phyloP scores from a whole-genome alignment of 2,113 vertebrate species.

The Gorsachius goisagi region DNA sequence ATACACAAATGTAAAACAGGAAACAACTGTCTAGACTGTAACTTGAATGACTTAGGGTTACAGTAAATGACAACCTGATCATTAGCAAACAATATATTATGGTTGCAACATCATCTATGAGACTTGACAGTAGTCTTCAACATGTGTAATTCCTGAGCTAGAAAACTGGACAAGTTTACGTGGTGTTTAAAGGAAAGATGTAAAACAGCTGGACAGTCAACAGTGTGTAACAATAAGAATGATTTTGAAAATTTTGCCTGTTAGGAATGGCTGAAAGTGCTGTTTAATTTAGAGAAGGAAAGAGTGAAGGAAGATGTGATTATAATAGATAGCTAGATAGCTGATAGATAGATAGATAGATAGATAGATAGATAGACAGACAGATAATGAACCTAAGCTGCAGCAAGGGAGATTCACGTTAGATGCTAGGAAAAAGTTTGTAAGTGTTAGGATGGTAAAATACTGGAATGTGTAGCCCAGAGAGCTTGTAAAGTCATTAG shows the following conservation, averaged over 20 bases:
- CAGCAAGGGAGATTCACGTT: background rate
- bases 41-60: background rate
- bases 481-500: background rate
- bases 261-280: background rate
- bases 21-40: background rate
- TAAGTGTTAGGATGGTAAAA: background rate
- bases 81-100: background rate
- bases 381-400: background rate
- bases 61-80: background rate
- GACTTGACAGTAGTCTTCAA: background rate
- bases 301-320: background rate
- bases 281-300: background rate
- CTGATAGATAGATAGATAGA: background rate
- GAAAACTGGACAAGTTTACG: background rate
- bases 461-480: rapidly evolving
- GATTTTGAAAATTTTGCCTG: background rate
- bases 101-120: background rate
- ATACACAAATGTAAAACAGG: background rate
- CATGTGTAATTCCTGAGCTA: background rate
- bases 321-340: background rate
- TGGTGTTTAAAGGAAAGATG: background rate
- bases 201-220: background rate
- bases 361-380: background rate
- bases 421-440: background rate
- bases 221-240: background rate